Conservation (phyloP, 1,140 invertebrate genomes). For the Mizuhopecten yessoensis region DNA sequence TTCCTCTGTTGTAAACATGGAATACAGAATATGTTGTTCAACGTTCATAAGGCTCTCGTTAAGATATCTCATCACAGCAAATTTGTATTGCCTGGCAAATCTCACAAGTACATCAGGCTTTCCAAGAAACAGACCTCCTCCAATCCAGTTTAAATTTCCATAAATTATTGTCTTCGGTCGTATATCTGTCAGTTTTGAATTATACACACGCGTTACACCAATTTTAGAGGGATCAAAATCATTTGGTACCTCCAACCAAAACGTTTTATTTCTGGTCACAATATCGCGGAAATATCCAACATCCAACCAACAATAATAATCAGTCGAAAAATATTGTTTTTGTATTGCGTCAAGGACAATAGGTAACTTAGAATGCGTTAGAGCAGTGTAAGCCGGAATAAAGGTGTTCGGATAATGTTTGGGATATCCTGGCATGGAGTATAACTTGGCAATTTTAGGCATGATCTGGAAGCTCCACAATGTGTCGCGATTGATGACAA, state of each 20-base stretch:
- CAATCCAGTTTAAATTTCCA: conserved; percentile 55
- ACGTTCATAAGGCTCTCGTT: conserved; percentile 71
- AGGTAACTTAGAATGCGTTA: conserved; percentile 70
- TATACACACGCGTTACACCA: conserved; percentile 66
- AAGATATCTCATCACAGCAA: conserved; percentile 66
- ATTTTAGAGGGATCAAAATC: conserved; percentile 67
- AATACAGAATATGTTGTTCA: conserved; percentile 70
- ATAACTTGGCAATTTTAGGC: conserved; percentile 66
- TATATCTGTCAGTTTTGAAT: conserved; percentile 2
- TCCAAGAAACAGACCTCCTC: conserved; percentile 54
- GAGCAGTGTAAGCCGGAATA: conserved; percentile 68
- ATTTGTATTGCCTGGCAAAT: conserved; percentile 53
- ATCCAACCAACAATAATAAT: conserved; percentile 73
- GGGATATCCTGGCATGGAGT: conserved; percentile 64
- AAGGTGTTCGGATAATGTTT: conserved; percentile 67
- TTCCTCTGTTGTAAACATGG: conserved; percentile 56
- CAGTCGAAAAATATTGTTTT: conserved; percentile 62
- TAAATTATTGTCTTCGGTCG: conserved; percentile 62
- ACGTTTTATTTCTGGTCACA: conserved; percentile 46
- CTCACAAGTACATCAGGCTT: conserved; percentile 29
- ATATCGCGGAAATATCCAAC: conserved; percentile 71
- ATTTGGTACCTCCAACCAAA: conserved; percentile 66
- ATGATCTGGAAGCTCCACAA: conserved; percentile 70
- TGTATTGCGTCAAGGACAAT: conserved; percentile 56
- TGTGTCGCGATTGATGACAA: conserved; percentile 25